Evolutionary conservation across 1,140 invertebrate genomes (phyloP), one percentile per base, ranked within the genome.

Genomic region (Mizuhopecten yessoensis): DNA sequence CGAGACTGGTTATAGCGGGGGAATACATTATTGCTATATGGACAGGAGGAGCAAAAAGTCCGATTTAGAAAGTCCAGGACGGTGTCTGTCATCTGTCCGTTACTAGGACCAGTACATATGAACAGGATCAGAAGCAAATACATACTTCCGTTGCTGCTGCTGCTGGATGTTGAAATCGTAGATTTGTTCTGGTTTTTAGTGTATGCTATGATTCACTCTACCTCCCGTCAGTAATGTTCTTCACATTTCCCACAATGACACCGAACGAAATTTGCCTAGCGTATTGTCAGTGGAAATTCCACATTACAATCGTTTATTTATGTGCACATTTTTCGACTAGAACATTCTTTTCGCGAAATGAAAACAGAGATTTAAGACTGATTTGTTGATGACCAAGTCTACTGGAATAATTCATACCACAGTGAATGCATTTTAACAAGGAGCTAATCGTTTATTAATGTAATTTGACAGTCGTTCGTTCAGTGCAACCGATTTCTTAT

Each of bases 11-110:
- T n/a, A 29, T 33, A n/a, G 20, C 89, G 34, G 20, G 91, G 91
- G 33, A 92, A 92, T n/a, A 92, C 88, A 45, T 90, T 90, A 13
- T 23, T 88, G 10, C 33, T 88, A 29, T 75, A 90, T 29, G 36
- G 36, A 34, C 86, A 75, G 23, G 45, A 57, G 3, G 88, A 34
- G 33, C n/a, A 34, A 34, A n/a, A 33, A 7, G 57, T 75, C 11
- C 17, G 57, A 29, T 75, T 75, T 75, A 75, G 1, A 75, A 75
- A 75, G 57, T 75, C 57, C 57, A 75, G 57, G 23, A 75, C 57
- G n/a, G 17, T 75, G 57, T 75, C 57, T 29, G 57, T 75, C 23
- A n/a, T 75, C n/a, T 75, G 57, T n/a, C 57, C 57, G 57, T 5
- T 9, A 75, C 57, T 29, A 0, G 57, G 57, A 29, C 23, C 9